phyloP scores from a whole-genome alignment of 2,888 invertebrate genomes.

The Pterostichus niger region DNA sequence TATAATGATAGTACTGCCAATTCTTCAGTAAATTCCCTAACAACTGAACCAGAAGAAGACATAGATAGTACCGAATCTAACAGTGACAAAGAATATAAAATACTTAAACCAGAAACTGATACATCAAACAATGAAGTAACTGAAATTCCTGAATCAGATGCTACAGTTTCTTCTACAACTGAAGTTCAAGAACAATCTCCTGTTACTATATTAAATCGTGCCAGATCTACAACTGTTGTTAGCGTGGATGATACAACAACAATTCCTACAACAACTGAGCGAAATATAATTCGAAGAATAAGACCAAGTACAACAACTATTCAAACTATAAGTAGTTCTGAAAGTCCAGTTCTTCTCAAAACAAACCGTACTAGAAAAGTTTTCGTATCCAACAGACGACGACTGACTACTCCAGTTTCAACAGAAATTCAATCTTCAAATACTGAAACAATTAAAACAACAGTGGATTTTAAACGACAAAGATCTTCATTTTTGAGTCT shows the following conservation, averaged over 20 bases:
- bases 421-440: constrained; percentile 37
- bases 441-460: constrained; percentile 21
- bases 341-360: constrained; percentile 10
- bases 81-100: constrained; percentile 56
- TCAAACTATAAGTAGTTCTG: not conserved
- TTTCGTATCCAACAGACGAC: constrained; percentile 40
- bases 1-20: constrained; percentile 34
- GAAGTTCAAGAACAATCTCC: constrained; percentile 5
- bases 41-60: constrained; percentile 5
- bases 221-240: not conserved
- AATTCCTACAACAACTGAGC: not conserved
- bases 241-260: not conserved
- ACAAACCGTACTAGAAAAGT: constrained; percentile 67
- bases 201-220: not conserved
- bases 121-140: not conserved
- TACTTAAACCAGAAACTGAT: constrained; percentile 21
- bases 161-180: constrained; percentile 7
- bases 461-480: constrained; percentile 49
- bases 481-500: constrained; percentile 55
- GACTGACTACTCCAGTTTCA: constrained; percentile 40
- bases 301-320: not conserved
- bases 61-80: constrained; percentile 58
- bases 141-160: not conserved
- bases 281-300: not conserved
- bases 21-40: not conserved